Evolutionary conservation across 2,888 invertebrate species (phyloP).

Genomic region (Agrotis puta): DNA sequence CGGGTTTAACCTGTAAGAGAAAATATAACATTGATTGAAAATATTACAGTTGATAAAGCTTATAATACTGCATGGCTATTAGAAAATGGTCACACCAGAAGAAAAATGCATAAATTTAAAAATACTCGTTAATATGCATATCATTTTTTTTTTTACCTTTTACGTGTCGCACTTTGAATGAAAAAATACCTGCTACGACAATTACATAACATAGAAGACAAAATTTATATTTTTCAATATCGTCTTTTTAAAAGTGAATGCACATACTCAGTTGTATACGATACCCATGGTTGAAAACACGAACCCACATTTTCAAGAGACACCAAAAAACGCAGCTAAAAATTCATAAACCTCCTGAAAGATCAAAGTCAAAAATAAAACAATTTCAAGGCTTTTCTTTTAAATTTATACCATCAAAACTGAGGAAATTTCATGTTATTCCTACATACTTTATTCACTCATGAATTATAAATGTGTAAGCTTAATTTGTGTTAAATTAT

Average conservation of each 20-base stretch:
- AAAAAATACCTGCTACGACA: no score
- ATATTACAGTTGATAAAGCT: no score
- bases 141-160: no score
- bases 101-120: no score
- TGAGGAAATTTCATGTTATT: slow-evolving; percentile 68
- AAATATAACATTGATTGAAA: no score
- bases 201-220: not conserved
- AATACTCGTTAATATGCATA: no score
- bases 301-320: not conserved
- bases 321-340: not conserved
- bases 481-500: slow-evolving; percentile 84
- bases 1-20: no score
- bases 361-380: slow-evolving; percentile 23
- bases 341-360: slow-evolving; percentile 24
- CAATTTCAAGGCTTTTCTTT: slow-evolving; percentile 4
- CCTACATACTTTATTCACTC: slow-evolving; percentile 69
- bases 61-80: no score
- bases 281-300: not conserved
- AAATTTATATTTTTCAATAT: no score
- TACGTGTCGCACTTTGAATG: no score
- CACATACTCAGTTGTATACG: no score
- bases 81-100: no score
- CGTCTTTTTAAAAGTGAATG: not conserved
- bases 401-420: slow-evolving; percentile 62
- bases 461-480: slow-evolving; percentile 81